These are phyloP conservation scores for Scelioninae gen. 1 DNA, from an alignment of 2,888 invertebrate species.

Conservation along the genomic window DNA sequence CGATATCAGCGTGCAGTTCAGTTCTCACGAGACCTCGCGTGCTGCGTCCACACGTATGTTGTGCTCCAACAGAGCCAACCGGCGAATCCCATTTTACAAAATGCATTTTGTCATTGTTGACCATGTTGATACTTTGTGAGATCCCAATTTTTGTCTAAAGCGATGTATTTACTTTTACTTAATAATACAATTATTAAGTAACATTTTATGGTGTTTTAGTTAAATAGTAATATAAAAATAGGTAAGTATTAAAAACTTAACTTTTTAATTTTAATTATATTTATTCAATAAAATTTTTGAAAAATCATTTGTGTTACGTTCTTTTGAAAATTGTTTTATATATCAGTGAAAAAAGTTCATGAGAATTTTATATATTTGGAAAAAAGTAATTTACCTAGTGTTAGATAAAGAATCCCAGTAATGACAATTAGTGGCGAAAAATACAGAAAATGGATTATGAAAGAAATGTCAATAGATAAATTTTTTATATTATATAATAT, in stretches of 20 bases:
- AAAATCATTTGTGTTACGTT: too few relatives aligned
- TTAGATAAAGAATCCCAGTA: too few relatives aligned
- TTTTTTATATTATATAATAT: too few relatives aligned
- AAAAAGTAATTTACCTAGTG: too few relatives aligned
- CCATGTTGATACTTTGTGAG: neutral
- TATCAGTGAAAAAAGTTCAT: too few relatives aligned
- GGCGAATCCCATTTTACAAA: conserved; percentile 37
- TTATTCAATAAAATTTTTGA: too few relatives aligned
- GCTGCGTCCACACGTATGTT: conserved; percentile 32
- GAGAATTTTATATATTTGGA: too few relatives aligned
- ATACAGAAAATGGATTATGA: too few relatives aligned
- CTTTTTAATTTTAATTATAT: neutral
- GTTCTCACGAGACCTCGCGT: conserved; percentile 63
- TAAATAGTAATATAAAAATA: neutral
- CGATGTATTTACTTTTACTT: conserved; percentile 9
- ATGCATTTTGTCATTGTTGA: neutral
- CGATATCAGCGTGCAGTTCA: conserved; percentile 59
- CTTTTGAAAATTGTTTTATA: too few relatives aligned
- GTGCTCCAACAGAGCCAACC: conserved; percentile 24
- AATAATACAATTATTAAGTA: conserved; percentile 2
- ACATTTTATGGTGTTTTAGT: conserved; percentile 8
- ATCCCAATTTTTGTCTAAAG: neutral
- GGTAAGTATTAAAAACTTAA: neutral
- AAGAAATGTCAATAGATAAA: too few relatives aligned
- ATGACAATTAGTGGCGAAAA: too few relatives aligned